These are phyloP conservation scores for Mechanitis messenoides DNA, from an alignment of 2,888 invertebrate species.

Conservation along the genomic window DNA sequence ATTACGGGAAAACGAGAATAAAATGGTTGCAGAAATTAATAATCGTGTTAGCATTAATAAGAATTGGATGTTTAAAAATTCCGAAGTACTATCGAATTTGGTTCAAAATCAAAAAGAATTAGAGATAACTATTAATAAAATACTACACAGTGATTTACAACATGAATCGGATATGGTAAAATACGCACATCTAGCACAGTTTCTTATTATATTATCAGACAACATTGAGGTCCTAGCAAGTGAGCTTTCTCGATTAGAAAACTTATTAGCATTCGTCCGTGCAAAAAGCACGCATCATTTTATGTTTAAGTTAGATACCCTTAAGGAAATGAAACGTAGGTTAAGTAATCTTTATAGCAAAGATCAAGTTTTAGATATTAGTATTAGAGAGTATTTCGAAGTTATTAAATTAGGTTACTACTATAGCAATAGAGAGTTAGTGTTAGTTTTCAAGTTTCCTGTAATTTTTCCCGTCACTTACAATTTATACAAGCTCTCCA, in stretches of 20 bases:
- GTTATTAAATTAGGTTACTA: not conserved
- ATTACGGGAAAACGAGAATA: slow-evolving; percentile 1
- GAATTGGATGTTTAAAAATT: not conserved
- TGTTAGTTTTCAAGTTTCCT: not conserved
- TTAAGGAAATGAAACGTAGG: no score
- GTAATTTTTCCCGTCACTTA: not conserved
- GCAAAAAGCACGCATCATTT: not conserved
- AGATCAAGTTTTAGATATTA: not conserved
- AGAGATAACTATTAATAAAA: no score
- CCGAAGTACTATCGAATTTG: no score
- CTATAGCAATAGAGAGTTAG: not conserved
- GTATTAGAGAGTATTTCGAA: slow-evolving; percentile 2
- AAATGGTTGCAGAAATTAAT: not conserved
- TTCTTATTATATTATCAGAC: not conserved
- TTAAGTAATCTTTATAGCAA: no score
- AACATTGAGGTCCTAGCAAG: not conserved
- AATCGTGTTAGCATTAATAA: slow-evolving; percentile 2
- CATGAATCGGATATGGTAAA: slow-evolving; percentile 2
- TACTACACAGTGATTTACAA: no score
- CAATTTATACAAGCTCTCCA: not conserved
- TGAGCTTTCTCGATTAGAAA: not conserved
- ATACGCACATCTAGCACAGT: slow-evolving; percentile 3
- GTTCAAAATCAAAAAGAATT: no score
- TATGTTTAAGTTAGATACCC: not conserved
- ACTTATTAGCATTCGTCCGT: no score